phyloP scores from a whole-genome alignment of 2,888 invertebrate genomes.

The Drosophila atripex region DNA sequence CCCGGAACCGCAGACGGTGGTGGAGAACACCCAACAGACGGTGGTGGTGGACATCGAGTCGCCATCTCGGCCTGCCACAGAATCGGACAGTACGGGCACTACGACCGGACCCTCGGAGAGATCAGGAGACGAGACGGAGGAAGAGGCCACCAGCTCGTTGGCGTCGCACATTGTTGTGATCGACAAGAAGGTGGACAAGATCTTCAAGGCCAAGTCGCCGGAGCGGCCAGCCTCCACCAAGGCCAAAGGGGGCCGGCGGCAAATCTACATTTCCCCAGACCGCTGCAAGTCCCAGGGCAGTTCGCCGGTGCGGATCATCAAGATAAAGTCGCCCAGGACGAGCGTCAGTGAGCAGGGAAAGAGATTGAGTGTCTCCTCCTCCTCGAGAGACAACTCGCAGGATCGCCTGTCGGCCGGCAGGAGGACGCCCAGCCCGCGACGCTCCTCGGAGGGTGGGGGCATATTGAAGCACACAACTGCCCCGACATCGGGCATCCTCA shows the following conservation, averaged over 20 bases:
- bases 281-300: conserved; percentile 83
- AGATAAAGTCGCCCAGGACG: conserved; percentile 85
- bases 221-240: conserved; percentile 58
- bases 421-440: conserved; percentile 82
- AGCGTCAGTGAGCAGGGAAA: conserved; percentile 85
- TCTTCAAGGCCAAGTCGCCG: conserved; percentile 82
- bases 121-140: conserved; percentile 82
- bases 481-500: conserved; percentile 80
- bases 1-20: conserved; percentile 83
- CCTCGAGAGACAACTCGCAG: conserved; percentile 81
- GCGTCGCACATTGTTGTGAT: conserved; percentile 79
- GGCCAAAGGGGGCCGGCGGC: conserved; percentile 81
- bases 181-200: conserved; percentile 83
- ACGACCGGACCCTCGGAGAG: conserved; percentile 82
- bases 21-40: conserved; percentile 82
- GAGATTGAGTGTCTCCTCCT: conserved; percentile 79
- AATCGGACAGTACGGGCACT: conserved; percentile 81
- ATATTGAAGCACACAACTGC: conserved; percentile 81
- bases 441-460: conserved; percentile 82
- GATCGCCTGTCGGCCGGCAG: conserved; percentile 80
- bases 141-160: conserved; percentile 58
- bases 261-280: conserved; percentile 86
- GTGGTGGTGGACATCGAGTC: conserved; percentile 81
- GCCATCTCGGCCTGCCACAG: conserved; percentile 79
- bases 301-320: conserved; percentile 84